Evolutionary conservation across 2,797 vertebrate genomes (phyloP), one percentile per base, ranked within the genome.

Genomic region (Gymnothorax reevesii): DNA sequence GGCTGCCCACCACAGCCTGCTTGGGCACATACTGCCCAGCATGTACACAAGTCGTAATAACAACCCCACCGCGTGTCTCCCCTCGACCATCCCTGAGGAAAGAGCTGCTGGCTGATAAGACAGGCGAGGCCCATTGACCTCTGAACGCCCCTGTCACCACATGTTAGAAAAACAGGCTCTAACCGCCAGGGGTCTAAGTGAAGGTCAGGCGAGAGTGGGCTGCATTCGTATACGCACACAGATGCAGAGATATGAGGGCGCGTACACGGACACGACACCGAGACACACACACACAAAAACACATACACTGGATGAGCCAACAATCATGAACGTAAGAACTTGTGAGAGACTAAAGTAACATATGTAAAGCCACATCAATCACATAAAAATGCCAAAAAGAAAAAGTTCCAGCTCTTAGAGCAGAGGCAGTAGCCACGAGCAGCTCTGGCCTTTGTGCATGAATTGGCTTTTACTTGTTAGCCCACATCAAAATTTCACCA

Each of bases 11-110:
- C 59, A 42, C 10, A 54, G 83, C 49, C 83, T 57, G 49, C 62
- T 84, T 71, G 25, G 83, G n/a, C 57, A 84, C 69, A 84, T 49
- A 84, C 33, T 25, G 69, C 83, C 83, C 83, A 71, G 52, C 80
- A 83, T 13, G 62, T 49, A 17, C 60, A 17, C n/a, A 1, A 3
- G 33, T 1, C 17, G 20, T 25, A 84, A 73, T 71, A 52, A 4
- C 64, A 54, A 71, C 8, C 62, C 64, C 33, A 69, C 49, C 7
- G 22, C 22, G 60, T n/a, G 33, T 9, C 9, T 0, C 49, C 42
- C 49, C 33, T 13, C 33, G 66, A 60, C 13, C 10, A 7, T 10
- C 59, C 27, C 64, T 27, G 62, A 57, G 84, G 59, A n/a, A 73
- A 52, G 73, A 85, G 84, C 54, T 33, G 42, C 64, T 10, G 22